Evolutionary conservation across 2,888 invertebrate species (phyloP).

Genomic region (Sarcophaga caerulescens): DNA sequence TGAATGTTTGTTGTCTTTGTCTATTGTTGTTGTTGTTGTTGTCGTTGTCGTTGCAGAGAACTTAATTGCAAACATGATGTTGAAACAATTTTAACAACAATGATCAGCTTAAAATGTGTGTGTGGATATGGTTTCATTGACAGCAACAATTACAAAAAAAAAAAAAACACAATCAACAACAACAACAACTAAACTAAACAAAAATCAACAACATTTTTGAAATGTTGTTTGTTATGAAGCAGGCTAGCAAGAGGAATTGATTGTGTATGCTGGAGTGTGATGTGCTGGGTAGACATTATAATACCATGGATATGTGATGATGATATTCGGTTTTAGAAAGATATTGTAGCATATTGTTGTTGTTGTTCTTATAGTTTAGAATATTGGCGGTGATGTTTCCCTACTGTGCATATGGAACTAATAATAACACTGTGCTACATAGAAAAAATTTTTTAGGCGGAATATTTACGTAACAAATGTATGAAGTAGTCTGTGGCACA

Average conservation of each 20-base stretch:
- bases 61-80: constrained; percentile 53
- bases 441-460: too few species aligned
- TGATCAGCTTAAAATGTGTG: constrained; percentile 36
- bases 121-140: constrained; percentile 10
- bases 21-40: background rate
- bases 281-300: too few species aligned
- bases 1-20: constrained; percentile 14
- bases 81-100: constrained; percentile 31
- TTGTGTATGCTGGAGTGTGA: too few species aligned
- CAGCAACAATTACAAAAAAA: constrained; percentile 4
- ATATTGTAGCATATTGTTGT: constrained; percentile 31
- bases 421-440: constrained; percentile 6
- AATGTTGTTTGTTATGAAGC: constrained; percentile 24
- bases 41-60: constrained; percentile 17
- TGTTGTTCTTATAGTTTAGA: background rate
- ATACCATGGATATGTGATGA: background rate
- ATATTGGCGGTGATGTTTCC: background rate
- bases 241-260: background rate
- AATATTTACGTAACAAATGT: too few species aligned
- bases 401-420: constrained; percentile 47
- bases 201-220: constrained; percentile 36
- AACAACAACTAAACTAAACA: background rate
- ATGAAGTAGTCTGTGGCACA: too few species aligned
- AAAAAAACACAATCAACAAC: background rate
- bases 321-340: background rate